These are phyloP conservation scores for Drosophila rubida DNA, from an alignment of 2,888 invertebrate genomes.

Conservation along the genomic window DNA sequence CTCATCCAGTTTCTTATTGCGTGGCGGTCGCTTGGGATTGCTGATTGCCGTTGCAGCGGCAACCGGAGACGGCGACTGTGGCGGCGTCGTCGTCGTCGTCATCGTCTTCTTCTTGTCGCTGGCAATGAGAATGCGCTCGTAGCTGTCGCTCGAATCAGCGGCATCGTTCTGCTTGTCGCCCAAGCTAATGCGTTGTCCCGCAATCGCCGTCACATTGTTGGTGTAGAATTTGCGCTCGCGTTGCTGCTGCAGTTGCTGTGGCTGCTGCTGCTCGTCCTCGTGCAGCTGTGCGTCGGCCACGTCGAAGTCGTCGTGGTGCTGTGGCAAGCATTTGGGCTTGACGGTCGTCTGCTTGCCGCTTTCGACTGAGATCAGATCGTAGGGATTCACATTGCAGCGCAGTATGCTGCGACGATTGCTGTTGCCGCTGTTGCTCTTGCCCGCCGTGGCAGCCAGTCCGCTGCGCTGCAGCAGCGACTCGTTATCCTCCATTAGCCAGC, in stretches of 20 bases:
- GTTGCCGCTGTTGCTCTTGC: slow-evolving; percentile 9
- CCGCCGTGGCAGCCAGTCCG: slow-evolving; percentile 33
- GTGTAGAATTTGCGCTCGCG: slow-evolving; percentile 82
- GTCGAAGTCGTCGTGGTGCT: slow-evolving; percentile 86
- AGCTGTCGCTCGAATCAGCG: slow-evolving; percentile 81
- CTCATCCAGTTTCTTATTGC: slow-evolving; percentile 72
- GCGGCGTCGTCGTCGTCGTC: neutral
- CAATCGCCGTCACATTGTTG: slow-evolving; percentile 88
- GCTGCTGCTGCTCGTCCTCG: slow-evolving; percentile 72
- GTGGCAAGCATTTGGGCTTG: slow-evolving; percentile 39
- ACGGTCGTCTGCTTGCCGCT: slow-evolving; percentile 43
- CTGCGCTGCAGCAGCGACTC: slow-evolving; percentile 62
- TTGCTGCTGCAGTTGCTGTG: slow-evolving; percentile 5
- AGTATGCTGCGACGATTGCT: slow-evolving; percentile 89
- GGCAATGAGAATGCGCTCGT: slow-evolving; percentile 84
- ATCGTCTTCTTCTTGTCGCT: slow-evolving; percentile 10
- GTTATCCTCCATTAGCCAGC: slow-evolving; percentile 82
- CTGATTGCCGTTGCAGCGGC: slow-evolving; percentile 25
- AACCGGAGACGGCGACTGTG: neutral
- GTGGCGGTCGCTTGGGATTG: slow-evolving; percentile 82
- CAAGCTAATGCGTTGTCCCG: slow-evolving; percentile 89
- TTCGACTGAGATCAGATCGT: slow-evolving; percentile 90
- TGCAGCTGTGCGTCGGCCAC: slow-evolving; percentile 82
- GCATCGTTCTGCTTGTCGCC: slow-evolving; percentile 81
- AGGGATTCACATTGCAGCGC: slow-evolving; percentile 93